Percentiles rank a stretch among this genome's conserved stretches.
These are phyloP conservation scores for Danio albolineatus DNA, from an alignment of 2,797 vertebrate genomes.

Conservation along the genomic window DNA sequence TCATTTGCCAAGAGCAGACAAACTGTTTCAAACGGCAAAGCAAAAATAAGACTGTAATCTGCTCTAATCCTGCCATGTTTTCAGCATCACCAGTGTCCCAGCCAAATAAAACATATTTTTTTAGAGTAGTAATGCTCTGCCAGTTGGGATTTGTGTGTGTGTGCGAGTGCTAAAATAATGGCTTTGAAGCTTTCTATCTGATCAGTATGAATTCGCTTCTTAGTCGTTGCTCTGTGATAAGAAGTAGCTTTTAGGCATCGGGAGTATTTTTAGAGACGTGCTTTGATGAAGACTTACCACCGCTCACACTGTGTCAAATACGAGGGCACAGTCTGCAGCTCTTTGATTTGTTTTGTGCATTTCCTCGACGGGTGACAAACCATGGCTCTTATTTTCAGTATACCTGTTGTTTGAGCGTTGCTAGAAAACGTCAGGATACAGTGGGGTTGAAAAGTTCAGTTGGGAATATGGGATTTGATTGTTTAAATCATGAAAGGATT, in stretches of 20 bases:
- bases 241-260: slow-evolving; percentile 31
- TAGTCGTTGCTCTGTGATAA: slow-evolving; percentile 2
- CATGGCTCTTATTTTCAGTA: not conserved
- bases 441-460: not conserved
- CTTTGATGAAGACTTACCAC: slow-evolving; percentile 20
- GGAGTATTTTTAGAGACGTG: slow-evolving; percentile 32
- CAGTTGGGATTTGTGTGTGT: slow-evolving; percentile 14
- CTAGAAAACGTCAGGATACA: not conserved
- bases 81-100: not conserved
- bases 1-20: slow-evolving; percentile 14
- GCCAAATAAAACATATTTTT: slow-evolving; percentile 44
- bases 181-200: slow-evolving; percentile 23
- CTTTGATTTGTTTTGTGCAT: slow-evolving; percentile 24
- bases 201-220: not conserved
- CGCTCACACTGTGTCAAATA: slow-evolving; percentile 26
- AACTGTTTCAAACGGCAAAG: slow-evolving; percentile 30
- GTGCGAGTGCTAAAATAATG: not conserved
- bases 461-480: not conserved
- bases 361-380: not conserved
- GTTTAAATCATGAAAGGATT: not conserved
- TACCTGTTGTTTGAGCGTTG: not conserved
- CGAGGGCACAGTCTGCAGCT: not conserved
- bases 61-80: not conserved
- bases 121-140: slow-evolving; percentile 10
- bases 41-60: slow-evolving; percentile 24